Evolutionary conservation across 2,113 vertebrate species (phyloP).

Genomic region (Hystrix cristata): DNA sequence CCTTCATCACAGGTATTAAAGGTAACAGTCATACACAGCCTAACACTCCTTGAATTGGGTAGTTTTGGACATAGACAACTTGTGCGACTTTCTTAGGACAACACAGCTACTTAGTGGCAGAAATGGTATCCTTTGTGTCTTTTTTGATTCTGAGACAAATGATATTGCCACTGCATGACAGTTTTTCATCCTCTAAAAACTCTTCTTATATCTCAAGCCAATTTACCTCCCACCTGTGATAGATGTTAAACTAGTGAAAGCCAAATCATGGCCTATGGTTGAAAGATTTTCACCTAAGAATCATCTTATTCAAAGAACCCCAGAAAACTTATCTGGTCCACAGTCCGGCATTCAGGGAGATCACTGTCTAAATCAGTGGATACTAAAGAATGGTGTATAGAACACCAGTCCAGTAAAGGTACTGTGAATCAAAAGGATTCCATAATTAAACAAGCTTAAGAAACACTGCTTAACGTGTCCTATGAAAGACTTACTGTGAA

Average conservation of each 20-base stretch:
- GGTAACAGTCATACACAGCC: not conserved
- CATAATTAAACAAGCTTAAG: not conserved
- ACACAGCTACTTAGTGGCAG: not conserved
- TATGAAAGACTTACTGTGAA: not conserved
- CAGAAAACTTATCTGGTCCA: not conserved
- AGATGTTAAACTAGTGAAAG: not conserved
- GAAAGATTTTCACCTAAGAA: not conserved
- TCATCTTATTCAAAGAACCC: slow-evolving; percentile 2
- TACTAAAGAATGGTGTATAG: not conserved
- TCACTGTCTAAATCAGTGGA: not conserved
- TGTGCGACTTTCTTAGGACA: not conserved
- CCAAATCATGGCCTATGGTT: not conserved
- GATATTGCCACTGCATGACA: not conserved
- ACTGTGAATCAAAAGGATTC: not conserved
- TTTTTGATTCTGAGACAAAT: not conserved
- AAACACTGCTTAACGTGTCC: not conserved
- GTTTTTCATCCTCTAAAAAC: not conserved
- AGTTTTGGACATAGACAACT: not conserved
- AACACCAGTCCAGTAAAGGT: not conserved
- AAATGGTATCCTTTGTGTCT: not conserved
- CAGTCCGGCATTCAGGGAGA: not conserved
- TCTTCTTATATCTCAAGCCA: not conserved
- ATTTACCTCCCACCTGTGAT: not conserved
- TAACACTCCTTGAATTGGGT: not conserved
- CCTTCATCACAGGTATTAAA: not conserved